Base-by-base conservation (phyloP, 2,888 invertebrate species). In the Mystacides longicornis region DNA sequence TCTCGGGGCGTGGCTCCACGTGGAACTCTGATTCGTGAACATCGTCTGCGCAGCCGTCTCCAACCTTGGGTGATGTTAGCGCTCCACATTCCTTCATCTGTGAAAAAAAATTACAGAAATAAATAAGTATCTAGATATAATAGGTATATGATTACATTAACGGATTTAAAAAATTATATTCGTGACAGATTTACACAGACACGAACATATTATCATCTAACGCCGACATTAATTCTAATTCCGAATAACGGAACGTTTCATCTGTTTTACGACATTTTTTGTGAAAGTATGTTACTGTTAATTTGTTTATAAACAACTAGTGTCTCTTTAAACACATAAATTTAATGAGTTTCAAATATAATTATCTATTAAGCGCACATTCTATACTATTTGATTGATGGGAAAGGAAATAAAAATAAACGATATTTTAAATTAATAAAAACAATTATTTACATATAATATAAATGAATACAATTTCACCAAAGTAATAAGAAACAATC, bases 1-100 rank as follows among this genome's bases (percentile, higher is more conserved):
- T 80, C 79, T 3, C 75, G 72, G 60, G 74, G 77, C 3, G 79
- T 76, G 43, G 72, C 69, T 49, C 71, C 66, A 9, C 81, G 79
- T 22, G 81, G 80, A 64, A 86, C 86, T 63, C 86, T 78, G 58
- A 86, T 73, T 51, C 85, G 78, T 52, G 83, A 81, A 68, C 86
- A 87, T 63, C 86, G 79, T 56, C 86, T 78, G 23, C 86, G 80
- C 58, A 87, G 73, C 66, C 85, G 81, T 63, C 86, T 77, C 87
- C 87, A 87, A 73, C 85, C 78, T 69, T 87, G 86, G 49, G 86
- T 84, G 62, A 87, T 78, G 67, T 84, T 86, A 62, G 85, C 85
- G 69, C 86, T 86, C 84, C 84, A 85, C 66, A 74, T 67, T 60
- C 81, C 79, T 67, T 86, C 77, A 69, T 86, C 86, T 86, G 79